These are phyloP conservation scores for Cecidostiba fungosa DNA, from an alignment of 2,888 invertebrate genomes.

Conservation along the genomic window DNA sequence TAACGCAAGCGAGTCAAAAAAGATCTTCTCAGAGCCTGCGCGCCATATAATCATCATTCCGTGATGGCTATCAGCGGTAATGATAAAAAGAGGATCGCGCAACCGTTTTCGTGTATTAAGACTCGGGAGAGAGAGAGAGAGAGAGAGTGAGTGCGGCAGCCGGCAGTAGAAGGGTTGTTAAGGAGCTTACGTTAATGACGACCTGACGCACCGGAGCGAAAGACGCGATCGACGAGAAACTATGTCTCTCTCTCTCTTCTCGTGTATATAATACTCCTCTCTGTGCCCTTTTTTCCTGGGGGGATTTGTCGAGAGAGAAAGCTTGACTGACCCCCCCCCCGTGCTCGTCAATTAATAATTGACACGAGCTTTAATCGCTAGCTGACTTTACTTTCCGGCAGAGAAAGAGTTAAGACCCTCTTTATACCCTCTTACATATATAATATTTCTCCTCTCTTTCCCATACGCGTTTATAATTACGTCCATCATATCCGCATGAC, in stretches of 20 bases:
- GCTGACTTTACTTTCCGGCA: background rate
- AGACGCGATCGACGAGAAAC: conserved; percentile 38
- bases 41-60: background rate
- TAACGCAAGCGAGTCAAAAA: background rate
- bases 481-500: background rate
- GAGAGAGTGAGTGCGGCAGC: background rate
- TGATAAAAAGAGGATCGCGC: conserved; percentile 19
- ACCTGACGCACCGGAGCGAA: conserved; percentile 38
- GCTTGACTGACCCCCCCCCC: background rate
- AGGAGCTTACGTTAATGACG: conserved; percentile 61
- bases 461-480: background rate
- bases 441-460: background rate
- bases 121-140: background rate
- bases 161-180: conserved; percentile 47
- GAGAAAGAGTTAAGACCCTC: no score
- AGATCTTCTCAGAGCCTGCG: background rate
- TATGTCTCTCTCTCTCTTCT: conserved; percentile 10
- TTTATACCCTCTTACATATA: no score
- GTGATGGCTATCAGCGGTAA: background rate
- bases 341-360: background rate
- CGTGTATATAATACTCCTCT: background rate
- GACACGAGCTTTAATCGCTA: background rate
- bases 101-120: conserved; percentile 38
- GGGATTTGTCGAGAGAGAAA: background rate
- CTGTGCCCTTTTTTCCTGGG: background rate